Conservation (phyloP, 1,140 invertebrate genomes). For the Lordiphosa stackelbergi region DNA sequence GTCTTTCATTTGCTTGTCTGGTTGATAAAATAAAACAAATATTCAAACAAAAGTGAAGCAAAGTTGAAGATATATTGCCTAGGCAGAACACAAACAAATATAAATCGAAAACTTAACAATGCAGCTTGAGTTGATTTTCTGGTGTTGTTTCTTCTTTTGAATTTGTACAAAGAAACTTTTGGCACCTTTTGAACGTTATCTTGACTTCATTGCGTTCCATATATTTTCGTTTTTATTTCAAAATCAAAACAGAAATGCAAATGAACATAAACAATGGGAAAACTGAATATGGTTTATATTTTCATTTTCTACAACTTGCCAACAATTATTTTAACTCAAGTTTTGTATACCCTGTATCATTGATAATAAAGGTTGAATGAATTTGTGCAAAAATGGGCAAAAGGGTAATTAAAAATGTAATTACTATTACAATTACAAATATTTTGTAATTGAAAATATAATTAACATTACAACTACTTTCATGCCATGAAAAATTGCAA, state of each 20-base stretch:
- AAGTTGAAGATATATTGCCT: neutral
- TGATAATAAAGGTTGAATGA: too few species aligned
- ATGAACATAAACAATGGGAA: neutral
- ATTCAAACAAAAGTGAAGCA: neutral
- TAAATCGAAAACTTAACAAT: constrained; percentile 6
- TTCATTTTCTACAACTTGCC: neutral
- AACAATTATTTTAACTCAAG: neutral
- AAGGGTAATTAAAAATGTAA: too few species aligned
- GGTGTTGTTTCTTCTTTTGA: too few species aligned
- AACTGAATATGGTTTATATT: neutral
- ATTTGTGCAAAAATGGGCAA: too few species aligned
- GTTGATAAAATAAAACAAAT: constrained; percentile 1
- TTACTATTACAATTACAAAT: too few species aligned
- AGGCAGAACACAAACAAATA: neutral
- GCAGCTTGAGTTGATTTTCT: too few species aligned
- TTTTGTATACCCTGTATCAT: neutral
- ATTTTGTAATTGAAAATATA: too few species aligned
- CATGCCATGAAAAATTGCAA: too few species aligned
- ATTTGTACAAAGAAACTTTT: too few species aligned
- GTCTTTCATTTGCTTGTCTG: constrained; percentile 12
- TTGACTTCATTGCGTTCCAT: neutral
- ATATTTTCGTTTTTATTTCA: neutral
- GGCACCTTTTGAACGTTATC: too few species aligned
- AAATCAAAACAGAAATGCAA: neutral
- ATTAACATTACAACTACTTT: too few species aligned